Base-by-base conservation (phyloP, 2,113 vertebrate genomes). In the Platysternon megacephalum region DNA sequence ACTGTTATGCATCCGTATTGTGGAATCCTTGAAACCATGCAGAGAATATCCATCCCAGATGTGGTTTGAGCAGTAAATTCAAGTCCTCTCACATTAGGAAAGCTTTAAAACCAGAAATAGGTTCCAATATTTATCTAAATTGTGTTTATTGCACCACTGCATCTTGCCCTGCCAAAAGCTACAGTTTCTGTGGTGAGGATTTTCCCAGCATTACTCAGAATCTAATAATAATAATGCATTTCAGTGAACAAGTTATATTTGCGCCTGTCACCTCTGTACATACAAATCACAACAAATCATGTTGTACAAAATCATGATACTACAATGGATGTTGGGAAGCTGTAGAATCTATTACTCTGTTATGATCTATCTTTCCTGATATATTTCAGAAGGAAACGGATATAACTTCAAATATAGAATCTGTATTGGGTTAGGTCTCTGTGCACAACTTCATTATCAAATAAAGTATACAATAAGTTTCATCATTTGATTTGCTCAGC, bases 381-480 rank as follows among this genome's bases (percentile, higher is more conserved):
- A 42, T 28, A 79, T 90, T 91, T 84, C 86, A 85, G 87, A 82
- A 89, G 44, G 5, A 93, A 86, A 94, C 90, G 80, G 90, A 21
- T 80, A 24, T 61, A 39, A 86, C 87, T 86, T 79, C 51, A 85
- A 87, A 84, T 0, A 65, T 65, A 19, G 0, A 72, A 91, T 76
- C 55, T 49, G 82, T 93, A 91, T 91, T 92, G 82, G 89, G 87
- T 94, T 26, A 85, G 19, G 4, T 82, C 78, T 86, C 39, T 86
- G 21, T 32, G 5, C 61, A 52, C 68, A 84, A 86, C 53, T 72
- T 89, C 84, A 61, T 91, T 89, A 82, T 39, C 39, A 68, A 35
- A 91, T 49, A 49, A 49, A 49, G 49, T 49, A 49, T 13, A 49
- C 49, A 49, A 49, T 14, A 49, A 49, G 49, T 49, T 49, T 14